A percentile compares a stretch with the other conserved stretches of the same genome.
phyloP scores from a whole-genome alignment of 1,140 invertebrate genomes.

The Ganaspis sp. region DNA sequence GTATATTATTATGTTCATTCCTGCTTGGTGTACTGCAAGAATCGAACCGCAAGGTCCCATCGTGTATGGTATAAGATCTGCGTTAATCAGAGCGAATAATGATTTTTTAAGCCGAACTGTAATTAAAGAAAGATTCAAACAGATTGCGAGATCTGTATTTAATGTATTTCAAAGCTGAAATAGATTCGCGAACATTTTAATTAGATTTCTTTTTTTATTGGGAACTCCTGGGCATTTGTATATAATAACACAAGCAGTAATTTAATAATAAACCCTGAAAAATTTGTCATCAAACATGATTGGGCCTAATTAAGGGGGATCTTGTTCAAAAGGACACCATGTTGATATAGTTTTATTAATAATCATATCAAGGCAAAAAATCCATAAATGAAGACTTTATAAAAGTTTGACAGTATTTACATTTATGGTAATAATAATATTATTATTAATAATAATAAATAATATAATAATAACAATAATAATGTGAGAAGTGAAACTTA shows the following conservation, averaged over 20 bases:
- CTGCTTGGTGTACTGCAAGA: constrained; percentile 1
- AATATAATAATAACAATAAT: background rate
- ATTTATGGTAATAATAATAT: constrained; percentile 15
- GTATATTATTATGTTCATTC: background rate
- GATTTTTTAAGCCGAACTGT: background rate
- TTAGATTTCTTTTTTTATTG: background rate
- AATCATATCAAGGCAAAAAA: constrained; percentile 20
- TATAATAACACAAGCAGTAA: background rate
- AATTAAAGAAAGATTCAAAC: background rate
- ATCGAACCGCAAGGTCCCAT: constrained; percentile 24
- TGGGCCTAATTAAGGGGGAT: constrained; percentile 16
- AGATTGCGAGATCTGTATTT: background rate
- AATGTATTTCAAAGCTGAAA: constrained; percentile 12
- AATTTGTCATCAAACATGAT: background rate
- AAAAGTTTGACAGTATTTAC: constrained; percentile 17
- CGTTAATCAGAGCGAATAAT: background rate
- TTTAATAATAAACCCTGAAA: background rate
- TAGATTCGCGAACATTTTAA: constrained; percentile 17
- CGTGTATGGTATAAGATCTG: background rate
- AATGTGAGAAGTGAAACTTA: background rate
- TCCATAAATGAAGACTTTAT: constrained; percentile 24
- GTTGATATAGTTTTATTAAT: constrained; percentile 17
- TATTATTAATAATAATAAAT: background rate
- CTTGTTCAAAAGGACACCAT: constrained; percentile 12
- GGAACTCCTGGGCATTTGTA: constrained; percentile 21